A percentile compares a stretch with the other conserved stretches of the same genome.
phyloP scores from a whole-genome alignment of 2,888 invertebrate species.

The Elysia crispata region DNA sequence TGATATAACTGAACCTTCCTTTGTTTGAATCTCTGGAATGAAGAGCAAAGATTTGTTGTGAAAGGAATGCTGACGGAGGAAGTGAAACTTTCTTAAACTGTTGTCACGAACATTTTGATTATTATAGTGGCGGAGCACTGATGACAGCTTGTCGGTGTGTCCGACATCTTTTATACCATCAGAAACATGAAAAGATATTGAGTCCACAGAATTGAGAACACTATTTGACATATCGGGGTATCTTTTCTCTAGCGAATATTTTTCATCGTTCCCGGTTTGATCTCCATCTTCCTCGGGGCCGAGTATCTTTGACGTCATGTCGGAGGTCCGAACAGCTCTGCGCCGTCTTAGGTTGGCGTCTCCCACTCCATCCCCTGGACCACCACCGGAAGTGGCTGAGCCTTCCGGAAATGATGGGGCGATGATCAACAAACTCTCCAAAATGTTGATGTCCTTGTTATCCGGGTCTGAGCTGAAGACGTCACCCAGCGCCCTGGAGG shows the following conservation, averaged over 20 bases:
- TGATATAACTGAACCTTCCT: too few relatives aligned
- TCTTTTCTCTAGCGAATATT: not conserved
- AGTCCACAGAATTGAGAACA: too few relatives aligned
- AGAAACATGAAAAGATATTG: too few relatives aligned
- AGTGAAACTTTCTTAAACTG: too few relatives aligned
- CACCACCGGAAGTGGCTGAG: not conserved
- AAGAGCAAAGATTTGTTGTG: too few relatives aligned
- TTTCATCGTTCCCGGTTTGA: not conserved
- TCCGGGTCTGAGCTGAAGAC: constrained; percentile 15
- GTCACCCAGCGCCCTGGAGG: not conserved
- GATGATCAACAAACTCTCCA: constrained; percentile 41
- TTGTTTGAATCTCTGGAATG: too few relatives aligned
- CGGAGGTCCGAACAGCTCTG: not conserved
- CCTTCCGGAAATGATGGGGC: constrained; percentile 23
- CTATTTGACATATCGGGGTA: not conserved
- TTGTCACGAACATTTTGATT: too few relatives aligned
- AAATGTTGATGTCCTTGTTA: constrained; percentile 15
- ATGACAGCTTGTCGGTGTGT: too few relatives aligned
- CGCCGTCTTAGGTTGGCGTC: not conserved
- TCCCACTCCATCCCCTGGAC: not conserved
- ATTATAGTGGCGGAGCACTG: too few relatives aligned
- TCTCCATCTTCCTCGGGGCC: not conserved
- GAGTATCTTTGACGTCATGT: not conserved
- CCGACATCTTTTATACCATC: too few relatives aligned
- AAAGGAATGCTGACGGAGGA: too few relatives aligned